Percentiles rank a stretch among this genome's conserved stretches.
Evolutionary conservation across 1,140 invertebrate genomes (phyloP).

Genomic region (Tetramorium parvispinum): DNA sequence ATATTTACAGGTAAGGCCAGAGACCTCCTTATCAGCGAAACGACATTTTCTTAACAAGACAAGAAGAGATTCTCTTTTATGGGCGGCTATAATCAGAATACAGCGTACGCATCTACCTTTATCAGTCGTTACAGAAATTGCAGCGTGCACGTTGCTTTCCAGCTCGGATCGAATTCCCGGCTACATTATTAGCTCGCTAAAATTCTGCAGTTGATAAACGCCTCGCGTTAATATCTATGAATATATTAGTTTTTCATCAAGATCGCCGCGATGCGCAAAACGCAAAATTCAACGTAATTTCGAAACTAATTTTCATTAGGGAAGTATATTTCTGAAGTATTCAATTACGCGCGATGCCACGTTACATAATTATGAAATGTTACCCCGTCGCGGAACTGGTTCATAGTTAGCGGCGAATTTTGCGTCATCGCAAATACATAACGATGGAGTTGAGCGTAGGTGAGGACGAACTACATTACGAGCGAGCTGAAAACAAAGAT

Average conservation of each 20-base stretch:
- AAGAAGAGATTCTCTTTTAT: conserved; percentile 19
- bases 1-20: conserved; percentile 38
- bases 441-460: conserved; percentile 12
- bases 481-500: conserved; percentile 35
- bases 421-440: conserved; percentile 38
- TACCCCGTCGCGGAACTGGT: conserved; percentile 36
- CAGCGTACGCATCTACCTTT: neutral
- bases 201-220: conserved; percentile 40
- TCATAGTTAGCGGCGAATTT: conserved; percentile 44
- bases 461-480: neutral
- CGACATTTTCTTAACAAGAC: conserved; percentile 39
- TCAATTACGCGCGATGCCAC: conserved; percentile 42
- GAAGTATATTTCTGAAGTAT: conserved; percentile 55
- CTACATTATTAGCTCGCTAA: neutral
- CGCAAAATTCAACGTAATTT: conserved; percentile 39
- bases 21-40: conserved; percentile 29
- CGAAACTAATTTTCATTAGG: conserved; percentile 52
- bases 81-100: conserved; percentile 10
- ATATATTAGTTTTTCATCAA: conserved; percentile 56
- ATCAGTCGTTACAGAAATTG: conserved; percentile 25
- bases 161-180: neutral
- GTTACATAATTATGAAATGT: conserved; percentile 55
- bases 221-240: conserved; percentile 33
- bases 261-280: conserved; percentile 10
- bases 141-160: neutral